phyloP scores from a whole-genome alignment of 2,888 invertebrate species.

The Drosophila seclusa region DNA sequence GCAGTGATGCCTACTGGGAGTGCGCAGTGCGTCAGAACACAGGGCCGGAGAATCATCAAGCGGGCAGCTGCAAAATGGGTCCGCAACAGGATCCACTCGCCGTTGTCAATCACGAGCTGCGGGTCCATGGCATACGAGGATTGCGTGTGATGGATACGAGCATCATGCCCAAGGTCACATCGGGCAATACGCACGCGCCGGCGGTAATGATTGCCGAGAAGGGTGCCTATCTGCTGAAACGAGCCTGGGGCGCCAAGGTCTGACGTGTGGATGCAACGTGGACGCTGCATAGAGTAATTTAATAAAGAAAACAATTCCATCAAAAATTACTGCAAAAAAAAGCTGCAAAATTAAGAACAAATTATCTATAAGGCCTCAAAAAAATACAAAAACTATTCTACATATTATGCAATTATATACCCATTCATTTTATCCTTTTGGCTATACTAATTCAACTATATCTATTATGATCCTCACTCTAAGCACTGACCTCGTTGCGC shows the following conservation, averaged over 20 bases:
- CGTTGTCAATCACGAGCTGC: conserved; percentile 89
- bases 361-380: conserved; percentile 60
- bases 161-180: conserved; percentile 91
- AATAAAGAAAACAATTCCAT: conserved; percentile 55
- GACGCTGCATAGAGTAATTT: conserved; percentile 84
- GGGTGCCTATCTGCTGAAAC: conserved; percentile 83
- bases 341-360: conserved; percentile 55
- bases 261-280: conserved; percentile 83
- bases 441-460: conserved; percentile 41
- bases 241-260: conserved; percentile 84
- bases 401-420: conserved; percentile 18
- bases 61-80: conserved; percentile 94
- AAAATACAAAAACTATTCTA: conserved; percentile 32
- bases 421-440: conserved; percentile 17
- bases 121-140: conserved; percentile 87
- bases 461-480: conserved; percentile 57
- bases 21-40: conserved; percentile 90
- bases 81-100: conserved; percentile 89
- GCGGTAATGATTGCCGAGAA: conserved; percentile 93
- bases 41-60: conserved; percentile 93
- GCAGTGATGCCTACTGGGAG: conserved; percentile 90
- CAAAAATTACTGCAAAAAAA: conserved; percentile 35
- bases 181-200: conserved; percentile 92
- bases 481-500: conserved; percentile 75
- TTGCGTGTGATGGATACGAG: conserved; percentile 92